These are phyloP conservation scores for Xylota segnis DNA, from an alignment of 2,888 invertebrate genomes.

Conservation along the genomic window DNA sequence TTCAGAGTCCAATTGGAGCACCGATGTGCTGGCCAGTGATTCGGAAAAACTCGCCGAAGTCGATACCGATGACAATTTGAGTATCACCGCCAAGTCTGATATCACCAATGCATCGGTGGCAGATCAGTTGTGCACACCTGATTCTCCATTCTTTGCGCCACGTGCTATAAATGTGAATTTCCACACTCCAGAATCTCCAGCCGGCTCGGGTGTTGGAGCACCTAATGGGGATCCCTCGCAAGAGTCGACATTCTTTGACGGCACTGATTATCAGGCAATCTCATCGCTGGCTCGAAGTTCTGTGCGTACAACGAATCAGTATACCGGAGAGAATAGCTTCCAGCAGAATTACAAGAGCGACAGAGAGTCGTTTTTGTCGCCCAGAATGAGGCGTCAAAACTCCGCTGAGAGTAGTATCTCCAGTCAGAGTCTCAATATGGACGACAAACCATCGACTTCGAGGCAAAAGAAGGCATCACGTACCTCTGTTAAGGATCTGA, in stretches of 20 bases:
- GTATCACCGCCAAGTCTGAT: constrained; percentile 90
- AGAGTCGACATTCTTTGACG: constrained; percentile 83
- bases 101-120: constrained; percentile 88
- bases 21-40: constrained; percentile 97
- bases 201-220: constrained; percentile 40
- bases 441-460: constrained; percentile 79
- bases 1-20: constrained; percentile 98
- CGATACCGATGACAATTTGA: constrained; percentile 88
- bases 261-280: constrained; percentile 80
- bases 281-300: constrained; percentile 83
- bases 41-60: constrained; percentile 95
- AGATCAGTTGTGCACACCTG: constrained; percentile 78
- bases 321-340: constrained; percentile 82
- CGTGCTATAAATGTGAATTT: constrained; percentile 76
- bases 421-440: constrained; percentile 83
- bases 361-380: constrained; percentile 80
- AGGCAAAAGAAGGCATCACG: constrained; percentile 47
- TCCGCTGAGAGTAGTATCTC: constrained; percentile 84
- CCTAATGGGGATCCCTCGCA: constrained; percentile 80
- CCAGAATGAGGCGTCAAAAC: constrained; percentile 83
- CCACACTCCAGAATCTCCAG: constrained; percentile 76
- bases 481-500: constrained; percentile 80
- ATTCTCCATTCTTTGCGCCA: constrained; percentile 79
- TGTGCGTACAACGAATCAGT: constrained; percentile 83
- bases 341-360: constrained; percentile 84